These are phyloP conservation scores for Mormoops blainvillei DNA, from an alignment of 2,113 vertebrate species.

Conservation along the genomic window DNA sequence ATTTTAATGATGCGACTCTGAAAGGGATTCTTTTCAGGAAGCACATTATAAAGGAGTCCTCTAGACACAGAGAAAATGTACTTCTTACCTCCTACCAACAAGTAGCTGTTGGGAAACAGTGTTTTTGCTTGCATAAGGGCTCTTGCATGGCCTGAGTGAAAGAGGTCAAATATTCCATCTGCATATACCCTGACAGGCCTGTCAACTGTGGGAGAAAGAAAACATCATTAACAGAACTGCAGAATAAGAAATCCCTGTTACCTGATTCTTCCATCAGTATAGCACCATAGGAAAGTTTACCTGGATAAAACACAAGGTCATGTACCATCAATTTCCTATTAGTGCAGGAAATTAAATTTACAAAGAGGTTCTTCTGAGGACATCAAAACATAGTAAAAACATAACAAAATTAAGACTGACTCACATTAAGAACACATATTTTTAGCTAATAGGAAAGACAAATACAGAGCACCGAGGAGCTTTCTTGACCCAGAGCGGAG, in stretches of 20 bases:
- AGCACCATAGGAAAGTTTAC: not conserved
- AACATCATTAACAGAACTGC: conserved; percentile 42
- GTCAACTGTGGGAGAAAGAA: conserved; percentile 86
- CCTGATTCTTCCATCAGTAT: not conserved
- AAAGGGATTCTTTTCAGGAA: conserved; percentile 16
- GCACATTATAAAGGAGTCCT: conserved; percentile 19
- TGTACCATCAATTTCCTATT: not conserved
- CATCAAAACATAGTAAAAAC: not conserved
- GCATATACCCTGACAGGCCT: conserved; percentile 97
- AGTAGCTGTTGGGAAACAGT: conserved; percentile 97
- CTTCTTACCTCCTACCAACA: conserved; percentile 97
- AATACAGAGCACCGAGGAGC: not conserved
- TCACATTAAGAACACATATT: not conserved
- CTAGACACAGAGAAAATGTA: conserved; percentile 43
- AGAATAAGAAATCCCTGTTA: not conserved
- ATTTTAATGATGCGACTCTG: conserved; percentile 31
- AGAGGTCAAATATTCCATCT: conserved; percentile 99
- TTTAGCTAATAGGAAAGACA: not conserved
- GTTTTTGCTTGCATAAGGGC: conserved; percentile 99
- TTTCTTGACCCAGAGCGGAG: not conserved
- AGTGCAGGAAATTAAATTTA: not conserved
- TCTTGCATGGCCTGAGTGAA: conserved; percentile 97
- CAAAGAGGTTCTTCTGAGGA: not conserved
- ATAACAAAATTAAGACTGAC: conserved; percentile 16
- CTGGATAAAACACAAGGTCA: not conserved